A percentile compares a stretch with the other conserved stretches of the same genome.
Evolutionary conservation across 2,797 vertebrate genomes (phyloP).

Genomic region (Gymnocypris eckloni): DNA sequence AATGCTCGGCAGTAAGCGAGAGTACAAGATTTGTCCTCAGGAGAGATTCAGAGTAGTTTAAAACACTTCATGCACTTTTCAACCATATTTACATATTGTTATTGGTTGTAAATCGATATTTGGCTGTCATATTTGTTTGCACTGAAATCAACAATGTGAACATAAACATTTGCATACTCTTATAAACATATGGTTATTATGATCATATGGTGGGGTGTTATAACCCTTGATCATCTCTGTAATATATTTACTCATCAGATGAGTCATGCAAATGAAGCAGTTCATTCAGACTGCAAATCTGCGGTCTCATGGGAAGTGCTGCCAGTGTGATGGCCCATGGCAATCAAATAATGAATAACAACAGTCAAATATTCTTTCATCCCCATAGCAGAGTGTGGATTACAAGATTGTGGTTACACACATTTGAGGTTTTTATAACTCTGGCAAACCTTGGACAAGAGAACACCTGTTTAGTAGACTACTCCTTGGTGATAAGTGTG

Average conservation of each 20-base stretch:
- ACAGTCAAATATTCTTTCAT: slow-evolving; percentile 9
- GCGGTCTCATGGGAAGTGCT: slow-evolving; percentile 1
- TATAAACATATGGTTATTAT: slow-evolving; percentile 21
- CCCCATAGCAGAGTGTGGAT: not conserved
- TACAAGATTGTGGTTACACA: not conserved
- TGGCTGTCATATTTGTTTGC: not conserved
- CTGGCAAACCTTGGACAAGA: not conserved
- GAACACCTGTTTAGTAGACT: not conserved
- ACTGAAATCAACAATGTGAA: not conserved
- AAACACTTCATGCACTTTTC: slow-evolving; percentile 12
- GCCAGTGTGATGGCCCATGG: not conserved
- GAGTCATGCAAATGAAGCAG: slow-evolving; percentile 17
- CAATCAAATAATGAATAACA: slow-evolving; percentile 25
- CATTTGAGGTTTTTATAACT: not conserved
- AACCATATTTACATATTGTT: not conserved
- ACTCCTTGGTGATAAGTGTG: too few species aligned
- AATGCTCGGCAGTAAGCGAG: slow-evolving; percentile 1
- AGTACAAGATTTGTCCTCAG: not conserved
- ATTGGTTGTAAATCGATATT: slow-evolving; percentile 6
- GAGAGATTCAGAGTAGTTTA: slow-evolving; percentile 9
- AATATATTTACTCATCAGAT: slow-evolving; percentile 54
- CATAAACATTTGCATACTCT: slow-evolving; percentile 22
- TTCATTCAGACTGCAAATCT: slow-evolving; percentile 47
- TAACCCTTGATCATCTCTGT: slow-evolving; percentile 44
- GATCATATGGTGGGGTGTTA: slow-evolving; percentile 44